Conservation (phyloP, 2,797 vertebrate genomes). For the Myotis planiceps region DNA sequence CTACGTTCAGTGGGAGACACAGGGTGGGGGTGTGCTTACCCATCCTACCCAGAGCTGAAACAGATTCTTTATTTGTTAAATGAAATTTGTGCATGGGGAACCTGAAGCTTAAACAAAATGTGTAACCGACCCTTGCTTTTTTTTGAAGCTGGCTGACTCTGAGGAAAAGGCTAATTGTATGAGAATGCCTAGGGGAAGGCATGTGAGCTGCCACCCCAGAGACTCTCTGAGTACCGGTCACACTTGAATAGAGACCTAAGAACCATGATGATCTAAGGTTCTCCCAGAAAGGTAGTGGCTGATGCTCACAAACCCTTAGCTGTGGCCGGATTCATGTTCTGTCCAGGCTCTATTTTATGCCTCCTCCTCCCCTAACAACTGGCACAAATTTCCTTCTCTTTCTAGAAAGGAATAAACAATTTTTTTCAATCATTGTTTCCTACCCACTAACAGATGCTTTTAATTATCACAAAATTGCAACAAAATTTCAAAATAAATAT, state of each 20-base stretch:
- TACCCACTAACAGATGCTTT: slow-evolving; percentile 67
- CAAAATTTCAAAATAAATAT: slow-evolving; percentile 66
- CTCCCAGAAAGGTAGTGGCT: not conserved
- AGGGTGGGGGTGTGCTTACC: not conserved
- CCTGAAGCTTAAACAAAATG: not conserved
- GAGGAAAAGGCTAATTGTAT: not conserved
- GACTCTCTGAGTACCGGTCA: not conserved
- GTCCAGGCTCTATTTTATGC: not conserved
- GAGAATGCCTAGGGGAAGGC: not conserved
- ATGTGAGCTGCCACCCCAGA: not conserved
- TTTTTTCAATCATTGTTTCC: slow-evolving; percentile 48
- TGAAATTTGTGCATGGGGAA: not conserved
- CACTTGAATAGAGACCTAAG: not conserved
- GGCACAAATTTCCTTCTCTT: not conserved
- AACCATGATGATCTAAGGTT: not conserved
- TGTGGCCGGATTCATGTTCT: not conserved
- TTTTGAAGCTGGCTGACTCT: not conserved
- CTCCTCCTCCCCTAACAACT: not conserved
- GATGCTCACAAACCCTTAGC: not conserved
- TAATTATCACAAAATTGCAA: slow-evolving; percentile 68
- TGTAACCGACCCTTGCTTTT: not conserved
- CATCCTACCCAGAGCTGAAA: not conserved
- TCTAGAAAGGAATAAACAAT: slow-evolving; percentile 50
- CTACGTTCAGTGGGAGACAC: not conserved
- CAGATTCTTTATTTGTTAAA: not conserved